Evolutionary conservation across 2,888 invertebrate species (phyloP).

Genomic region (Bombyx huttoni): DNA sequence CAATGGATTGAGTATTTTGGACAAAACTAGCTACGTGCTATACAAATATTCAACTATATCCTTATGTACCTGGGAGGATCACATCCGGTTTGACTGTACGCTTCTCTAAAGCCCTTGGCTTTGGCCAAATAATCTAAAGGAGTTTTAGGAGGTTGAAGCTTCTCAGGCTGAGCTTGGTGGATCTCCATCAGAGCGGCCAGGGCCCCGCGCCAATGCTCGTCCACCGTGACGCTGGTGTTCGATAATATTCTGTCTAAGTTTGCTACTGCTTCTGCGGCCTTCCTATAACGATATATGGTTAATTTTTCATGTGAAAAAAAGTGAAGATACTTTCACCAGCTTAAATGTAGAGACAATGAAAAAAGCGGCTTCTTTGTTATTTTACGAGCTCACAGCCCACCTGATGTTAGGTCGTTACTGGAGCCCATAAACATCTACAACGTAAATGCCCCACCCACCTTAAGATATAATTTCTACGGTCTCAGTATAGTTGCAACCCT

Average conservation of each 20-base stretch:
- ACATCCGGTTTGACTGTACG: slow-evolving; percentile 78
- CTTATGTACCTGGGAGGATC: slow-evolving; percentile 72
- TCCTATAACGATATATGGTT: slow-evolving; percentile 19
- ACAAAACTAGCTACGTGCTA: background rate
- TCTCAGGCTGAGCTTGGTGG: slow-evolving; percentile 62
- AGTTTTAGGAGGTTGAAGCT: slow-evolving; percentile 72
- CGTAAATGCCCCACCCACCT: no score
- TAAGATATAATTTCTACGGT: no score
- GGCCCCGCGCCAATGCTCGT: slow-evolving; percentile 63
- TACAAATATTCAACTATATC: background rate
- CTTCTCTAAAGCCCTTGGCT: slow-evolving; percentile 75
- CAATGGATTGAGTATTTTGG: no score
- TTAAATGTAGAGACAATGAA: no score
- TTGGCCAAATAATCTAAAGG: slow-evolving; percentile 78
- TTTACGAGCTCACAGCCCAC: no score
- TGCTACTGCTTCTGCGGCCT: slow-evolving; percentile 41
- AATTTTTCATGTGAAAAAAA: no score
- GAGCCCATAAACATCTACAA: no score
- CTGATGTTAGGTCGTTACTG: no score
- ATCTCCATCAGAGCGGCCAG: slow-evolving; percentile 75
- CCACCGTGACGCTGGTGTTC: slow-evolving; percentile 20
- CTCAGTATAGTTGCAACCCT: no score
- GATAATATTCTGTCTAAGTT: slow-evolving; percentile 21
- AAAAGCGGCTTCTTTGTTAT: no score
- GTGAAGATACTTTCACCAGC: no score